Conservation (phyloP, 2,888 invertebrate species). For the Keiferia lycopersicella region DNA sequence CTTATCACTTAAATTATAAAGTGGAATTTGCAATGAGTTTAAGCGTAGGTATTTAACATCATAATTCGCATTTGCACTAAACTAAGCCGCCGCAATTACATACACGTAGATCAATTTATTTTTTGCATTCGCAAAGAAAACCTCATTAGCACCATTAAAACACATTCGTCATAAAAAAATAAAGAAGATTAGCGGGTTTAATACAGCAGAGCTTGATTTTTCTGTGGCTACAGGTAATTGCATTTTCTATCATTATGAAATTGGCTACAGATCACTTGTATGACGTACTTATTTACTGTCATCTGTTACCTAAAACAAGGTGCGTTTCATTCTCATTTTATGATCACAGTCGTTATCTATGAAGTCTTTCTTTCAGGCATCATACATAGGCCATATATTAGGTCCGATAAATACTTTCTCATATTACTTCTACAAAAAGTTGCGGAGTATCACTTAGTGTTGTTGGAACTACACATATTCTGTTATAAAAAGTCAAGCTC, state of each 20-base stretch:
- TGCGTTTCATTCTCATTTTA: too few relatives aligned
- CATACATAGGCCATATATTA: too few relatives aligned
- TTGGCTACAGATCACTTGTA: too few relatives aligned
- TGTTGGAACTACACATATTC: too few relatives aligned
- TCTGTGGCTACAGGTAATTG: background rate
- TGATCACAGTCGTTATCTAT: too few relatives aligned
- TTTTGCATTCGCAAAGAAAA: constrained; percentile 3
- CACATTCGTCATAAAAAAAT: background rate
- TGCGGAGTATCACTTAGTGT: too few relatives aligned
- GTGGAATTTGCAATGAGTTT: background rate
- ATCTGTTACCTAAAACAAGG: too few relatives aligned
- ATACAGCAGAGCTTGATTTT: background rate
- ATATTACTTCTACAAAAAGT: too few relatives aligned
- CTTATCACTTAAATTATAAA: background rate
- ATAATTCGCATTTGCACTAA: background rate
- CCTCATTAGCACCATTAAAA: background rate
- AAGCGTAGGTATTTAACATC: background rate
- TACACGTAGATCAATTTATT: background rate
- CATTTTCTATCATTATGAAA: background rate
- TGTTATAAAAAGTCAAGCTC: too few relatives aligned
- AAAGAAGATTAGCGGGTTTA: background rate
- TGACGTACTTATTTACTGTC: too few relatives aligned
- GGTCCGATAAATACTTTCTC: too few relatives aligned
- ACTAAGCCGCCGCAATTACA: background rate
- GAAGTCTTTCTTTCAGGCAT: too few relatives aligned